Percentiles rank a stretch among this genome's conserved stretches.
Conservation (phyloP, 2,888 invertebrate species). For the Aproaerema taeniolella region DNA sequence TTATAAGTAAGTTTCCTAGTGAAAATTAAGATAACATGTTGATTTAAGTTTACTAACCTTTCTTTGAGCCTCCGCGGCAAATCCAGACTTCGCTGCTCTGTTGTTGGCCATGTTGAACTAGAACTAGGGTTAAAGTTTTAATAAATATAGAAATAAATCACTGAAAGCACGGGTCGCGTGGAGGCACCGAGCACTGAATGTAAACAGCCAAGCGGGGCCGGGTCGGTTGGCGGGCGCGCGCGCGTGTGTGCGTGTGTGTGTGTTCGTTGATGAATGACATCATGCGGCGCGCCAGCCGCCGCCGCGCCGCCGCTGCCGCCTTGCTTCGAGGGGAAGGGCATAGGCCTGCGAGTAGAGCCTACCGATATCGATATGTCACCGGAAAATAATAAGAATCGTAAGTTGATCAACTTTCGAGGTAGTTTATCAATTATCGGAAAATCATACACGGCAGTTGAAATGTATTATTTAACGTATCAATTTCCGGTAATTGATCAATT, state of each 20-base stretch:
- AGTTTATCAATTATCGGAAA: no score
- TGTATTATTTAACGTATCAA: no score
- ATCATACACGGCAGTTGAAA: no score
- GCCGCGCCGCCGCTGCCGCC: not conserved
- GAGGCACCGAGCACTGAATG: constrained; percentile 64
- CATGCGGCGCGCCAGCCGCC: constrained; percentile 29
- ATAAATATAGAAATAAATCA: constrained; percentile 20
- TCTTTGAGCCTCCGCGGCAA: constrained; percentile 96
- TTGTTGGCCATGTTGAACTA: constrained; percentile 83
- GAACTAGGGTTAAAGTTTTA: constrained; percentile 49
- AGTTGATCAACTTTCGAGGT: no score
- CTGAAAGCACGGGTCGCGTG: constrained; percentile 43
- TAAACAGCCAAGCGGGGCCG: constrained; percentile 66
- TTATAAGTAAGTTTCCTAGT: constrained; percentile 30
- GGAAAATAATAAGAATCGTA: no score
- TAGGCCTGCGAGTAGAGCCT: constrained; percentile 18
- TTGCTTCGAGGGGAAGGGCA: constrained; percentile 18
- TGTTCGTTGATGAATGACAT: constrained; percentile 73
- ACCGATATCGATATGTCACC: not conserved
- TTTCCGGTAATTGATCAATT: no score
- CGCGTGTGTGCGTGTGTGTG: constrained; percentile 65
- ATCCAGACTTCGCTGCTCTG: constrained; percentile 94
- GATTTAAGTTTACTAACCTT: constrained; percentile 81
- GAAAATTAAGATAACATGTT: constrained; percentile 17
- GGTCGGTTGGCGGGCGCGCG: constrained; percentile 35